Conservation (phyloP, 2,113 vertebrate genomes). For the Centropus bengalensis region DNA sequence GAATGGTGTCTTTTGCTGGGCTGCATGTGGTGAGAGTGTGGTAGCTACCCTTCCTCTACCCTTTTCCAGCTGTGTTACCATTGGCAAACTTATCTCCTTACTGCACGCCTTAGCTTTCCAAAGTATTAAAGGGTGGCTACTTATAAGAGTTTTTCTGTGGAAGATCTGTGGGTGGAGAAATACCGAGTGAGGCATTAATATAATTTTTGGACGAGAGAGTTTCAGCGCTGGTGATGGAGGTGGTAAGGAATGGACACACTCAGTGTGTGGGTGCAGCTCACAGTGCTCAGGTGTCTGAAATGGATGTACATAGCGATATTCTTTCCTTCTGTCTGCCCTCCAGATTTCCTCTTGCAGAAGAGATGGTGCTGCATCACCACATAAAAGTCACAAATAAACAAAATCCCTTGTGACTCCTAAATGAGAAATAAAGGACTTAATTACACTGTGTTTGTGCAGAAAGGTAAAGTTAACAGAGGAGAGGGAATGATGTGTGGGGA, state of each 20-base stretch:
- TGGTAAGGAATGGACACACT: fast-evolving
- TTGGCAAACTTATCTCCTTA: neutral
- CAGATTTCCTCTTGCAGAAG: neutral
- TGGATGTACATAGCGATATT: neutral
- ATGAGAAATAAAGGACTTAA: neutral
- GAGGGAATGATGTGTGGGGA: neutral
- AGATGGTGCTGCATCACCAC: neutral
- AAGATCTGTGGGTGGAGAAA: neutral
- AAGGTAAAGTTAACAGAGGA: neutral
- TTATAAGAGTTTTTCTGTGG: neutral
- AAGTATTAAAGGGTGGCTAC: neutral
- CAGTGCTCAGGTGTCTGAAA: fast-evolving
- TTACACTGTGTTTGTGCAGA: neutral
- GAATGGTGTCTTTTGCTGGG: neutral
- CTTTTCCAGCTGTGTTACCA: neutral
- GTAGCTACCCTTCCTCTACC: neutral
- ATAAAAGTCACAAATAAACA: neutral
- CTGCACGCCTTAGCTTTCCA: neutral
- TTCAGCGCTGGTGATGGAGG: neutral
- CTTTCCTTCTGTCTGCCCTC: neutral
- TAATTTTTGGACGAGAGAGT: neutral
- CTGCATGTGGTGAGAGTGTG: neutral
- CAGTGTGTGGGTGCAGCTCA: neutral
- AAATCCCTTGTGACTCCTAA: neutral
- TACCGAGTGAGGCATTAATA: neutral